A percentile compares a stretch with the other conserved stretches of the same genome.
Conservation (phyloP, 2,888 invertebrate genomes). For the Apamea monoglypha region DNA sequence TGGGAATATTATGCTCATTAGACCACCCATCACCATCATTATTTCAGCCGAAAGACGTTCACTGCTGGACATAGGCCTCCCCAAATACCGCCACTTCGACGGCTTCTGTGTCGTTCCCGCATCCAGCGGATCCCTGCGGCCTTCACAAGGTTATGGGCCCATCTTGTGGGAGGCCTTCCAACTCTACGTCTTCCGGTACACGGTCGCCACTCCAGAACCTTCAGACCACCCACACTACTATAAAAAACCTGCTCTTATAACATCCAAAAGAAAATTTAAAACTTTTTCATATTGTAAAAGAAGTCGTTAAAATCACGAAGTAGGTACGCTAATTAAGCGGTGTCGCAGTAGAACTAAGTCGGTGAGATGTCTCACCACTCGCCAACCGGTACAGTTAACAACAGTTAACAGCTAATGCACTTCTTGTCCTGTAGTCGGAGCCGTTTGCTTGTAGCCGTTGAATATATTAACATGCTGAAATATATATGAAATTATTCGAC, state of each 20-base stretch:
- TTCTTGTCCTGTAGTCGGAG: constrained; percentile 30
- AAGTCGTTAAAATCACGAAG: constrained; percentile 9
- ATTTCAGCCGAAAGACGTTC: too few relatives aligned
- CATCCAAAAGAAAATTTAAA: neutral
- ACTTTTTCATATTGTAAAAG: neutral
- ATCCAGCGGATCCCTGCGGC: too few relatives aligned
- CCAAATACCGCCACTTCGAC: too few relatives aligned
- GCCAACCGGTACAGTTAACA: constrained; percentile 20
- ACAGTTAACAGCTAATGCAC: constrained; percentile 55
- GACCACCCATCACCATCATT: too few relatives aligned
- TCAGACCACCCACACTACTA: too few relatives aligned
- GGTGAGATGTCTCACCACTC: neutral
- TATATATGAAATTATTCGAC: neutral
- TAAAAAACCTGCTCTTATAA: neutral
- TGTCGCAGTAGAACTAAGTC: constrained; percentile 3
- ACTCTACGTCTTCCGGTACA: too few relatives aligned
- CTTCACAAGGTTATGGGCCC: too few relatives aligned
- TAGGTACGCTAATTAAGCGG: constrained; percentile 10
- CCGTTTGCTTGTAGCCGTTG: neutral
- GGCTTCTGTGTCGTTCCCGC: too few relatives aligned
- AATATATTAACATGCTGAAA: neutral
- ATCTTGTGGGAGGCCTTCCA: too few relatives aligned
- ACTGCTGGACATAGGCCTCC: too few relatives aligned
- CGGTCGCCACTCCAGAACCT: too few relatives aligned
- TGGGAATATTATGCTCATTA: neutral